These are phyloP conservation scores for Ethmia dodecea DNA, from an alignment of 2,888 invertebrate genomes.

Conservation along the genomic window DNA sequence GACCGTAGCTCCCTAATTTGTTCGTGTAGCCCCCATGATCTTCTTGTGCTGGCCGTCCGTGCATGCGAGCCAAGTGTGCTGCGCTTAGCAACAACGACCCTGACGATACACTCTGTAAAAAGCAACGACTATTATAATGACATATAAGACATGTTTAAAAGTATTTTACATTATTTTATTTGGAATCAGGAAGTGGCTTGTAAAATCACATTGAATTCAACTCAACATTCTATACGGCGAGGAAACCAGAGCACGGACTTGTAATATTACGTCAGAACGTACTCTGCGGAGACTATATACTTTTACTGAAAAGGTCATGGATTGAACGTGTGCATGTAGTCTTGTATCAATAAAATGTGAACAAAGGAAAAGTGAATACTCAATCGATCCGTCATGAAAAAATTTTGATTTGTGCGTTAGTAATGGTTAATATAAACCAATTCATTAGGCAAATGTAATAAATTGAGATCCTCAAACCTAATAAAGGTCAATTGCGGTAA, in stretches of 20 bases:
- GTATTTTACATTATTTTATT: slow-evolving; percentile 10
- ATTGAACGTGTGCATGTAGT: slow-evolving; percentile 19
- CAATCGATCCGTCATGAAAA: no score
- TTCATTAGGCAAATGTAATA: slow-evolving; percentile 2
- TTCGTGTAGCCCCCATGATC: slow-evolving; percentile 51
- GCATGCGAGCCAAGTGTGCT: slow-evolving; percentile 82
- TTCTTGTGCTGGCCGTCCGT: slow-evolving; percentile 56
- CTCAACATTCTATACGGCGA: slow-evolving; percentile 2
- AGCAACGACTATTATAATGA: no score
- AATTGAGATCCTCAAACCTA: slow-evolving; percentile 9
- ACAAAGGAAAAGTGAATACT: no score
- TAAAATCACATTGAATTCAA: slow-evolving; percentile 1
- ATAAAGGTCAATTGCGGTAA: slow-evolving; percentile 15
- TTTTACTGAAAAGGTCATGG: slow-evolving; percentile 30
- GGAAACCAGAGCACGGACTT: slow-evolving; percentile 3
- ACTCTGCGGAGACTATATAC: slow-evolving; percentile 18
- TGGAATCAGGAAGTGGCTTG: slow-evolving; percentile 14
- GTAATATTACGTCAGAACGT: slow-evolving; percentile 18
- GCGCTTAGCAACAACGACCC: slow-evolving; percentile 88
- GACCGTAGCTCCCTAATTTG: slow-evolving; percentile 52
- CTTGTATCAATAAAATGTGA: not conserved
- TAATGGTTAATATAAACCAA: not conserved
- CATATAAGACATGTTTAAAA: no score
- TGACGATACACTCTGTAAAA: slow-evolving; percentile 86
- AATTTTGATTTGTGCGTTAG: slow-evolving; percentile 19